These are phyloP conservation scores for Chiloscyllium punctatum DNA, from an alignment of 2,797 vertebrate species.

Conservation along the genomic window DNA sequence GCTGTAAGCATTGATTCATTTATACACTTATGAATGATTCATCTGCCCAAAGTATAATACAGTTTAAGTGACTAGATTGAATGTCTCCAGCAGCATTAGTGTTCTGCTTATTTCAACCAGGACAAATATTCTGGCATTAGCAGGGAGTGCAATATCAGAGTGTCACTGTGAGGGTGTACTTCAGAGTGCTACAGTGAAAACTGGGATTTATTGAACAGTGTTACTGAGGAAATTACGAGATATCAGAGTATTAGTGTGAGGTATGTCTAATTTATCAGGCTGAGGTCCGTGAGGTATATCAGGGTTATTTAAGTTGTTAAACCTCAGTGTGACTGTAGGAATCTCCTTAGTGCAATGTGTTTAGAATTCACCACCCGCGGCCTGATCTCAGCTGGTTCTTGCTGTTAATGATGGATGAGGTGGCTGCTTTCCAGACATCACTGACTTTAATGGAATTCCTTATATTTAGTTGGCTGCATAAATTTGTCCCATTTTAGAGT, in stretches of 20 bases:
- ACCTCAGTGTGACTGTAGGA: background rate
- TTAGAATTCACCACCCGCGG: slow-evolving; percentile 10
- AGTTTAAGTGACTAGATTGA: background rate
- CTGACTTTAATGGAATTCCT: slow-evolving; percentile 29
- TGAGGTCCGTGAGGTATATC: no score
- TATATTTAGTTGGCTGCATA: slow-evolving; percentile 33
- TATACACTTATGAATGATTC: slow-evolving; percentile 19
- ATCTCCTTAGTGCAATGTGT: background rate
- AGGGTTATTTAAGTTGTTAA: background rate
- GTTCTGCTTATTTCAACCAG: background rate
- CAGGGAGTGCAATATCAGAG: background rate
- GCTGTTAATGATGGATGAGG: slow-evolving; percentile 26
- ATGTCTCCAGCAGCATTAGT: background rate
- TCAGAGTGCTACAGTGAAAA: background rate
- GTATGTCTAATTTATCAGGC: background rate
- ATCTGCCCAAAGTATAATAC: background rate
- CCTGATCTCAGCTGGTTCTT: background rate
- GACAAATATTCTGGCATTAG: background rate
- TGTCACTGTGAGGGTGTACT: background rate
- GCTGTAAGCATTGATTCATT: background rate
- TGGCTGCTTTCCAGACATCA: slow-evolving; percentile 1
- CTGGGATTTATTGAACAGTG: background rate
- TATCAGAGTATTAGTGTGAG: background rate
- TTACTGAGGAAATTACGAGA: background rate
- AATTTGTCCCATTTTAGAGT: slow-evolving; percentile 20